phyloP scores from a whole-genome alignment of 1,140 invertebrate species.

The Trichonephila clavata region DNA sequence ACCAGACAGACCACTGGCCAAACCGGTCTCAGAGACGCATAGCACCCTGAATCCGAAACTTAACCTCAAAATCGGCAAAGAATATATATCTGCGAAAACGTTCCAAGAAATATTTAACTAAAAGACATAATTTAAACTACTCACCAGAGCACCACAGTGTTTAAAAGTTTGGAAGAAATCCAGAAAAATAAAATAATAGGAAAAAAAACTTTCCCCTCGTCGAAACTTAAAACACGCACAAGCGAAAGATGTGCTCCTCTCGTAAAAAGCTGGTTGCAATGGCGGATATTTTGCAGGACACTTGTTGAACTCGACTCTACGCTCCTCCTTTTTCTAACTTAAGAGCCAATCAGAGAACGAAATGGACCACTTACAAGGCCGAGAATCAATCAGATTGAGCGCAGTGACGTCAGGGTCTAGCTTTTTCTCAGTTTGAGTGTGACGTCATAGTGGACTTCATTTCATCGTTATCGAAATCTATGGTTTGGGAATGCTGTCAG shows the following conservation, averaged over 20 bases:
- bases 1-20: constrained; percentile 49
- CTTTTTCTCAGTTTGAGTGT: constrained; percentile 13
- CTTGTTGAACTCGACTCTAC: constrained; percentile 61
- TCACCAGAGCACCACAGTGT: not conserved
- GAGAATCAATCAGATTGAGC: constrained; percentile 25
- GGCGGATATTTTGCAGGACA: constrained; percentile 47
- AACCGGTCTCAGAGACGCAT: constrained; percentile 15
- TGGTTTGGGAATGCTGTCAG: constrained; percentile 32
- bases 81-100: too few species aligned
- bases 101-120: too few species aligned
- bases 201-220: not conserved
- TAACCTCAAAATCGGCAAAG: too few species aligned
- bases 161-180: constrained; percentile 42
- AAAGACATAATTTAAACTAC: not conserved
- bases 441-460: constrained; percentile 58
- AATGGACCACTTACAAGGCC: constrained; percentile 20
- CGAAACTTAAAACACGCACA: not conserved
- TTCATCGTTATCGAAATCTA: constrained; percentile 28
- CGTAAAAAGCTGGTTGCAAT: not conserved
- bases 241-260: not conserved
- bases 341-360: constrained; percentile 22
- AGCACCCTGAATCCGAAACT: not conserved
- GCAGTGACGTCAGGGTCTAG: constrained; percentile 22
- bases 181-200: constrained; percentile 26
- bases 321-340: constrained; percentile 40